A percentile compares a stretch with the other conserved stretches of the same genome.
These are phyloP conservation scores for Strongylocentrotus purpuratus DNA, from an alignment of 35 echinoderm and acorn worm genomes.

Conservation along the genomic window DNA sequence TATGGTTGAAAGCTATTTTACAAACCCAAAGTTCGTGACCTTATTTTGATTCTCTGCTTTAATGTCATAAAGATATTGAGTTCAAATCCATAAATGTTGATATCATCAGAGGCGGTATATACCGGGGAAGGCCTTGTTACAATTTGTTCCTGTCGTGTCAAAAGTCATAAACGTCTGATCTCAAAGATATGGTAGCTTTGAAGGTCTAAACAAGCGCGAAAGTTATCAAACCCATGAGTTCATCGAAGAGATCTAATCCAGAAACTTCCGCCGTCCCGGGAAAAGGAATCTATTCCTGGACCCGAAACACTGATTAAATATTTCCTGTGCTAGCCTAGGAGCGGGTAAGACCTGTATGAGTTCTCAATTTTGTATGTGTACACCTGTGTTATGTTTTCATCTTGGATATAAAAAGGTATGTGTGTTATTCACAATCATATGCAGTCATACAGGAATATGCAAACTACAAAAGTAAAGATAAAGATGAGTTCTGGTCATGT, in stretches of 20 bases:
- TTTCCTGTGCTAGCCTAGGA: background rate
- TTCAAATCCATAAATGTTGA: background rate
- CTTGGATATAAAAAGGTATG: background rate
- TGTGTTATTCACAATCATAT: background rate
- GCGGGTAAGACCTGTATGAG: background rate
- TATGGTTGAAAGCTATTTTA: background rate
- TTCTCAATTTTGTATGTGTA: background rate
- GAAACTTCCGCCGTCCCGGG: background rate
- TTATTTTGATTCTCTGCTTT: background rate
- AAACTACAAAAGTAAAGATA: no score
- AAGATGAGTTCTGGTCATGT: no score
- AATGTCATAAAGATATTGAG: conserved; percentile 4
- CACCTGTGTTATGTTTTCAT: background rate
- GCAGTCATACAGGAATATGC: no score
- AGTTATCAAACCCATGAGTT: background rate
- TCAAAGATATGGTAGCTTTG: background rate
- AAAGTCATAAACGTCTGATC: background rate
- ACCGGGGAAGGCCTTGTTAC: conserved; percentile 7
- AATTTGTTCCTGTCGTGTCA: conserved; percentile 1
- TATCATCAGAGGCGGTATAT: background rate
- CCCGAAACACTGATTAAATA: conserved; percentile 4
- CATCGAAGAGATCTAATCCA: background rate
- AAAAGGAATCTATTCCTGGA: background rate
- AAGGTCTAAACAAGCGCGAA: background rate
- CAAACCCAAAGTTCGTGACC: background rate